phyloP scores from a whole-genome alignment of 35 echinoderm and acorn worm species.

The Eucidaris tribuloides region DNA sequence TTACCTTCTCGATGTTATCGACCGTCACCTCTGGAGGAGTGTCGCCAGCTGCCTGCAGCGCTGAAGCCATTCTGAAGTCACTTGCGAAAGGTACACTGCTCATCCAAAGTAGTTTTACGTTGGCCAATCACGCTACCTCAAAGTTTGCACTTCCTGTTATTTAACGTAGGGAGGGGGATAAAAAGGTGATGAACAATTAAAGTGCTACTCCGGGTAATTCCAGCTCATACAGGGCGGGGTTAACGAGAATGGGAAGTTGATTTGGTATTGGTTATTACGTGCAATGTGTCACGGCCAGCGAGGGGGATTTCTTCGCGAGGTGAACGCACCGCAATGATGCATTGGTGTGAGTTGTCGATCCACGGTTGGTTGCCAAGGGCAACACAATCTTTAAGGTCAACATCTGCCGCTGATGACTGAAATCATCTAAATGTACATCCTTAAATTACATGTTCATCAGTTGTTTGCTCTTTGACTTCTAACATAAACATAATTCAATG shows the following conservation, averaged over 20 bases:
- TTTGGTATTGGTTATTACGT: background rate
- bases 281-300: background rate
- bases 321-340: background rate
- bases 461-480: too few species aligned
- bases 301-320: background rate
- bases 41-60: conserved; percentile 7
- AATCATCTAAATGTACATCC: too few species aligned
- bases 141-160: background rate
- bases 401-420: conserved; percentile 11
- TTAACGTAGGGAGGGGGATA: background rate
- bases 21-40: conserved; percentile 21
- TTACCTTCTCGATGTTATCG: conserved; percentile 73
- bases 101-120: background rate
- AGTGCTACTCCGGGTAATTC: background rate
- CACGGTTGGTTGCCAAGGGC: background rate
- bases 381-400: background rate
- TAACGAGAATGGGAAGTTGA: conserved; percentile 17
- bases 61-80: conserved; percentile 26
- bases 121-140: conserved; percentile 21
- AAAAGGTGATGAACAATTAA: conserved; percentile 23
- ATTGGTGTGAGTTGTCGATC: background rate
- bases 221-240: background rate
- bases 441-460: too few species aligned
- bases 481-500: too few species aligned
- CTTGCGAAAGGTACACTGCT: background rate